phyloP scores from a whole-genome alignment of 2,797 vertebrate genomes.

The Xerus rutilus region DNA sequence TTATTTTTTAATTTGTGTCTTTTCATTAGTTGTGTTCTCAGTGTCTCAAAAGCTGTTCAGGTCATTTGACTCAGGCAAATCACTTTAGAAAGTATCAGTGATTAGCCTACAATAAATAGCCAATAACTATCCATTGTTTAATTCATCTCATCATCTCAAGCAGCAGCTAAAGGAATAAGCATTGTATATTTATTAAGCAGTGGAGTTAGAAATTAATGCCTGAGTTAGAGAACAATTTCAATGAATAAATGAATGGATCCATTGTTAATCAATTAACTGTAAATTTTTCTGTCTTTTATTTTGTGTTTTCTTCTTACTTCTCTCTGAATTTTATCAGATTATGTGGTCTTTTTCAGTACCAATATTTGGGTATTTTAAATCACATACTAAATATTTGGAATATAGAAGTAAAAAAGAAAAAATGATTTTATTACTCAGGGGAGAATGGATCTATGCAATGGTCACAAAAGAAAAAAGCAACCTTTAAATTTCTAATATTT shows the following conservation, averaged over 20 bases:
- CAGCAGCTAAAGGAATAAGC: background rate
- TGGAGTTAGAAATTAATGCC: background rate
- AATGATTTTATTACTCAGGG: background rate
- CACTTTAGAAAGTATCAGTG: background rate
- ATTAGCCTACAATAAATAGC: background rate
- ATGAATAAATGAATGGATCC: background rate
- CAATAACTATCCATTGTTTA: background rate
- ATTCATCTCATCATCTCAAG: background rate
- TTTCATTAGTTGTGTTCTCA: background rate
- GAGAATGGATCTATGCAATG: background rate
- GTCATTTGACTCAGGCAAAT: background rate
- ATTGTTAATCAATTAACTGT: background rate
- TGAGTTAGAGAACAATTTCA: background rate
- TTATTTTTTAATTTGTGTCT: background rate
- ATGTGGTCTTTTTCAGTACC: background rate
- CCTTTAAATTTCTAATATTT: conserved; percentile 7
- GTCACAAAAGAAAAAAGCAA: background rate
- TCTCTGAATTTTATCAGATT: background rate
- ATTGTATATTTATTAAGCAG: background rate
- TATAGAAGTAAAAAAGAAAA: background rate
- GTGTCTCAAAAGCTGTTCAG: background rate
- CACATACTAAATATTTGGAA: background rate
- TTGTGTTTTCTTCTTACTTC: background rate
- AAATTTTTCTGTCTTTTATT: background rate
- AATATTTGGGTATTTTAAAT: conserved; percentile 7